Evolutionary conservation across 2,888 invertebrate genomes (phyloP), one percentile per base, ranked within the genome.

Genomic region (Drosophila mimetica): DNA sequence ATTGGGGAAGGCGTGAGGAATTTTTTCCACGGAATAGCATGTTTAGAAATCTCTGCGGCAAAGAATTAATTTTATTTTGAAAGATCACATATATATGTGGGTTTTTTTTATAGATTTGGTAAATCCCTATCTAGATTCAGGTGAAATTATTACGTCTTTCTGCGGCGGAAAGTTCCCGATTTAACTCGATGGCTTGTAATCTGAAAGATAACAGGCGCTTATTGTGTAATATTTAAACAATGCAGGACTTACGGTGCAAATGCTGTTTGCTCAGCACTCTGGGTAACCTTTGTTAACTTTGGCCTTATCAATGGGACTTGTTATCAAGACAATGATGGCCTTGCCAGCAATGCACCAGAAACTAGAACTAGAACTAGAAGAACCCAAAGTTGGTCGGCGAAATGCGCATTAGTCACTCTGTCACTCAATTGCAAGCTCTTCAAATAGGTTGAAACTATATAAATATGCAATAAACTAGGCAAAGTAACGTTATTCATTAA

Each of bases 401-500:
- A 57, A 51, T 57, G 57, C 57, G 63, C 41, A 50, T 66, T 63
- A 63, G 14, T 61, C 66, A 61, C 8, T 14, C 14, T 5, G 53
- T 20, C 50, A 51, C 16, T 16, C 32, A 25, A 25, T 32, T 66
- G 61, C 61, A 65, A 61, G 63, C 69, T 57, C 18, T 42, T 34
- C 20, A 22, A 69, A 54, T 37, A 69, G 20, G 13, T 22, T 11
- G 13, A 22, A 32, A 18, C 44, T 51, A 37, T 44, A 36, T 41
- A 71, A 59, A 71, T 59, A 59, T 51, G 51, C 46, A 51, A 42
- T 60, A 63, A 32, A 37, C 30, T 37, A n/a, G n/a, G 16, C 14
- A 32, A 55, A 22, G 39, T 30, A 20, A 37, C 3, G 65, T 65
- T 88, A 83, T 83, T 88, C 70, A 88, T 88, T 88, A 86, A 79